Evolutionary conservation across 2,888 invertebrate species (phyloP).

Genomic region (Sialis fuliginosa): DNA sequence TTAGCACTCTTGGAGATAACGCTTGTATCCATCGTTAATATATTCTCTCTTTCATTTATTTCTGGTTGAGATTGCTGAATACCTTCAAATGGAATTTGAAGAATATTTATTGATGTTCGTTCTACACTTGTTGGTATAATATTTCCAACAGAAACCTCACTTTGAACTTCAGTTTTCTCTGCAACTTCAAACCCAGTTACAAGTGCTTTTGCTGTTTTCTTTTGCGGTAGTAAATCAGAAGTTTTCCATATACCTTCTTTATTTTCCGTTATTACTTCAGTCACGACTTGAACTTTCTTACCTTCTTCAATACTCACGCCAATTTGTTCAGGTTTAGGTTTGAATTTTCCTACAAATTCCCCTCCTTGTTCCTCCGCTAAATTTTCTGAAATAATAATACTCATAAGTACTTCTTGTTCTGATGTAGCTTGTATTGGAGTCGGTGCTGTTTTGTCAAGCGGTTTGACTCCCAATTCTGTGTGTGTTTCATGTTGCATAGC

Average conservation of each 20-base stretch:
- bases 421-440: conserved; percentile 19
- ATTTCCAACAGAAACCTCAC: conserved; percentile 10
- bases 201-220: conserved; percentile 21
- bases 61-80: conserved; percentile 18
- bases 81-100: conserved; percentile 18
- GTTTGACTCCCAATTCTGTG: conserved; percentile 15
- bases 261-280: conserved; percentile 18
- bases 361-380: conserved; percentile 30
- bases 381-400: conserved; percentile 29
- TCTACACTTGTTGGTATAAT: conserved; percentile 5
- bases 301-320: conserved; percentile 29
- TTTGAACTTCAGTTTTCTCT: conserved; percentile 16
- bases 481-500: conserved; percentile 21
- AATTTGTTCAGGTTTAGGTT: conserved; percentile 28
- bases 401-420: conserved; percentile 27
- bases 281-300: conserved; percentile 26
- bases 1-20: conserved; percentile 24
- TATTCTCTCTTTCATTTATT: conserved; percentile 22
- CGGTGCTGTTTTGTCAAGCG: conserved; percentile 14
- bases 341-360: conserved; percentile 24
- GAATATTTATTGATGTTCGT: conserved; percentile 16
- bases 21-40: conserved; percentile 6
- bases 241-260: conserved; percentile 19
- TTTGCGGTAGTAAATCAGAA: conserved; percentile 13
- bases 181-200: conserved; percentile 25